Conservation (phyloP, 2,797 vertebrate species). For the Yasuhikotakia modesta region DNA sequence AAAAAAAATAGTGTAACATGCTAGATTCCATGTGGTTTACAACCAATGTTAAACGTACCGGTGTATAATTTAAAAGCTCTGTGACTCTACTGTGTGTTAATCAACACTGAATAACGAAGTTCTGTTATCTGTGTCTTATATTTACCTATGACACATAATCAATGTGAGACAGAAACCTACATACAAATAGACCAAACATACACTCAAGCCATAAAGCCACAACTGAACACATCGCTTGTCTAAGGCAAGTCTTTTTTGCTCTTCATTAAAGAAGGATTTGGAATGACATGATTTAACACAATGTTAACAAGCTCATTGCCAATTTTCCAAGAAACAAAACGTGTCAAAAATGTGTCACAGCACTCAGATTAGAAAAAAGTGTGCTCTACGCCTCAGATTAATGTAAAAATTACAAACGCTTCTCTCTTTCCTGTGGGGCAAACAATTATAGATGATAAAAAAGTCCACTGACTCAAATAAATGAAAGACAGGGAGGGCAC, state of each 20-base stretch:
- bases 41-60: no score
- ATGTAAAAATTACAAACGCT: neutral
- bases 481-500: neutral
- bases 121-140: neutral
- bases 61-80: no score
- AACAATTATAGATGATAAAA: conserved; percentile 2
- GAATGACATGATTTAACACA: neutral
- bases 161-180: neutral
- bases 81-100: neutral
- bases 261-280: neutral
- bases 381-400: neutral
- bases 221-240: neutral
- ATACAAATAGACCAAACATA: neutral
- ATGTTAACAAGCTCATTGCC: conserved; percentile 8
- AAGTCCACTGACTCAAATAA: neutral
- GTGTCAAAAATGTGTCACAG: neutral
- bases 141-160: neutral
- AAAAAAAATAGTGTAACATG: no score
- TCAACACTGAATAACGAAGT: neutral
- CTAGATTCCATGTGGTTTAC: no score
- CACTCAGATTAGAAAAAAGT: conserved; percentile 12
- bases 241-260: neutral
- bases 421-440: neutral
- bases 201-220: conserved; percentile 2
- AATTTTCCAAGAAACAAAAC: neutral